A percentile compares a stretch with the other conserved stretches of the same genome.
Evolutionary conservation across 2,113 vertebrate species (phyloP).

Genomic region (Danionella cerebrum): DNA sequence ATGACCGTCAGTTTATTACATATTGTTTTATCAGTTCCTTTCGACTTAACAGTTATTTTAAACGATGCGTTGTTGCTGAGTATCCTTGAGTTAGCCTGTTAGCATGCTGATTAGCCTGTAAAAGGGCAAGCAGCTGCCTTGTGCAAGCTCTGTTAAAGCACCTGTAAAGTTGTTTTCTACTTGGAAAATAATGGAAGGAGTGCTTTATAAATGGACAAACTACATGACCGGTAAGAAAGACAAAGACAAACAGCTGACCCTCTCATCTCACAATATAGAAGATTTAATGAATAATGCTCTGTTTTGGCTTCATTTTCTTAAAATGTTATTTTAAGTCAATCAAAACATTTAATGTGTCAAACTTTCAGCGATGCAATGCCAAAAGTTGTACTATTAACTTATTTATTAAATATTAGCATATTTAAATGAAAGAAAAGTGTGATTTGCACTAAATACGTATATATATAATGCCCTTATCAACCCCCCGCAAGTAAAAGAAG

Average conservation of each 20-base stretch:
- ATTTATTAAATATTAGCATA: too few species aligned
- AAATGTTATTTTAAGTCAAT: too few species aligned
- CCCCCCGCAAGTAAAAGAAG: too few species aligned
- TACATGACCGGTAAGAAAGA: conserved; percentile 82
- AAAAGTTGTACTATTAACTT: too few species aligned
- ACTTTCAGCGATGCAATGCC: too few species aligned
- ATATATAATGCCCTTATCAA: too few species aligned
- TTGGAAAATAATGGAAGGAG: conserved; percentile 75
- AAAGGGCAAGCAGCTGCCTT: conserved; percentile 4
- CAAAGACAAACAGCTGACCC: background rate
- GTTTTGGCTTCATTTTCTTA: too few species aligned
- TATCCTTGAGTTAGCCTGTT: conserved; percentile 27
- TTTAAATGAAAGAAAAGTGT: too few species aligned
- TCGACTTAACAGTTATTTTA: background rate
- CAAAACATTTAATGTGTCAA: too few species aligned
- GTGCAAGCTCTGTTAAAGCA: background rate
- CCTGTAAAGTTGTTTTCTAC: background rate
- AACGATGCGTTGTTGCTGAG: background rate
- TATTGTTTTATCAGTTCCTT: background rate
- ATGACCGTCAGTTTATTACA: background rate
- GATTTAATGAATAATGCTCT: too few species aligned
- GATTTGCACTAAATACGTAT: too few species aligned
- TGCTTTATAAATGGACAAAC: conserved; percentile 94
- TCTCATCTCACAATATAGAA: too few species aligned
- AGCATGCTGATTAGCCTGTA: conserved; percentile 11